Base-by-base conservation (phyloP, 2,888 invertebrate species). In the Hypselothyrea guttata region DNA sequence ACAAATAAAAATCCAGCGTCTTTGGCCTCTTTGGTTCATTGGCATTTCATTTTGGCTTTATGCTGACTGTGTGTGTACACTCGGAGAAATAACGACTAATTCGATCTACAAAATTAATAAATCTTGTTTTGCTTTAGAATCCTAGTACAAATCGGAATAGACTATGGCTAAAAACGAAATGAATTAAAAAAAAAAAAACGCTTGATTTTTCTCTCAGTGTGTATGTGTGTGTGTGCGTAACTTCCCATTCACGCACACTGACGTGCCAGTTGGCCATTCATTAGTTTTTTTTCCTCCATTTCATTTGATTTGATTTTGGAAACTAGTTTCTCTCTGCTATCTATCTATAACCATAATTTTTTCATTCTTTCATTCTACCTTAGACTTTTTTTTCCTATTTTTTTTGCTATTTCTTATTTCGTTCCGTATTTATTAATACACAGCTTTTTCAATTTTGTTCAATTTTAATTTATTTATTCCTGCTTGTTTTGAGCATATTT, bases 21-120 rank as follows among this genome's bases (percentile, higher is more conserved):
- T 75, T 82, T 66, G 78, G 78, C 78, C 83, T 83, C 78, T 76
- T 69, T 78, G 78, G 78, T 78, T 78, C 78, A 78, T 78, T 78
- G 78, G 78, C 78, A 78, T 78, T 78, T 83, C 74, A 62, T 78
- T 54, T 52, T n/a, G 47, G 47, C 63, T 62, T 54, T 64, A 59
- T 60, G 15, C 35, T 38, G 16, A n/a, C 16, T 15, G 38, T 38
- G 38, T 38, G 38, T 11, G n/a, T 18, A n/a, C 0, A 1, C 4
- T 13, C 9, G 1, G 35, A 8, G 18, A n/a, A n/a, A n/a, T n/a
- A n/a, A n/a, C n/a, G n/a, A n/a, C n/a, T n/a, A n/a, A n/a, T n/a
- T n/a, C n/a, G n/a, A n/a, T n/a, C n/a, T n/a, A n/a, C n/a, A n/a
- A n/a, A n/a, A n/a, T n/a, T n/a, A n/a, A n/a, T n/a, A n/a, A n/a